Conservation (phyloP, 2,888 invertebrate genomes). For the Spodoptera exigua region DNA sequence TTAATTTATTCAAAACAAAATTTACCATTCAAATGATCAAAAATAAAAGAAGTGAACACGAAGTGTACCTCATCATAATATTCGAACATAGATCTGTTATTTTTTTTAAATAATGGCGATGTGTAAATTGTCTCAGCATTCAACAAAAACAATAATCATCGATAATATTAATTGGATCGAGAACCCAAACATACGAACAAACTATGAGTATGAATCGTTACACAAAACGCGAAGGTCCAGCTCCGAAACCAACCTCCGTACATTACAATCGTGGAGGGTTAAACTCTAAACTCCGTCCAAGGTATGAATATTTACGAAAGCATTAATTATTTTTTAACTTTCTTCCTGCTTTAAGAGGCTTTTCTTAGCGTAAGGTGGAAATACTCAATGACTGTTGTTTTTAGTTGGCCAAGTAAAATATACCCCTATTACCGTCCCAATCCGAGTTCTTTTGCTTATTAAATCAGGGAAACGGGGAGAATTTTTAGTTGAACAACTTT, state of each 20-base stretch:
- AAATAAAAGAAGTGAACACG: too few relatives aligned
- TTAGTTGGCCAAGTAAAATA: constrained; percentile 61
- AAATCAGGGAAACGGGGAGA: constrained; percentile 46
- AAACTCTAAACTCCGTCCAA: constrained; percentile 84
- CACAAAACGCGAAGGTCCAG: constrained; percentile 10
- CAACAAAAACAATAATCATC: too few relatives aligned
- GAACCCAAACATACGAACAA: not conserved
- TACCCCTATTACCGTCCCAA: constrained; percentile 48
- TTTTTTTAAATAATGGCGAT: too few relatives aligned
- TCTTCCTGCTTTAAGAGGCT: constrained; percentile 84
- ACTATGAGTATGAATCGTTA: not conserved
- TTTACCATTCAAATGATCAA: too few relatives aligned
- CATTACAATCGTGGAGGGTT: constrained; percentile 73
- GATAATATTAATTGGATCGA: too few relatives aligned
- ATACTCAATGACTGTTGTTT: constrained; percentile 76
- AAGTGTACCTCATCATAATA: too few relatives aligned
- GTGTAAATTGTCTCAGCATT: too few relatives aligned
- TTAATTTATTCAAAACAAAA: too few relatives aligned
- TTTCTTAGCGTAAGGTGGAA: constrained; percentile 78
- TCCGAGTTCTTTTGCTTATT: constrained; percentile 52
- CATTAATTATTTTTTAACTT: constrained; percentile 90
- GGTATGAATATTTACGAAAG: constrained; percentile 90
- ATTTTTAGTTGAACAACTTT: constrained; percentile 36
- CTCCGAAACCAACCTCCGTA: constrained; percentile 48
- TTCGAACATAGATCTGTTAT: too few relatives aligned